Evolutionary conservation across 2,113 vertebrate species (phyloP).

Genomic region (Semnornis frantzii): DNA sequence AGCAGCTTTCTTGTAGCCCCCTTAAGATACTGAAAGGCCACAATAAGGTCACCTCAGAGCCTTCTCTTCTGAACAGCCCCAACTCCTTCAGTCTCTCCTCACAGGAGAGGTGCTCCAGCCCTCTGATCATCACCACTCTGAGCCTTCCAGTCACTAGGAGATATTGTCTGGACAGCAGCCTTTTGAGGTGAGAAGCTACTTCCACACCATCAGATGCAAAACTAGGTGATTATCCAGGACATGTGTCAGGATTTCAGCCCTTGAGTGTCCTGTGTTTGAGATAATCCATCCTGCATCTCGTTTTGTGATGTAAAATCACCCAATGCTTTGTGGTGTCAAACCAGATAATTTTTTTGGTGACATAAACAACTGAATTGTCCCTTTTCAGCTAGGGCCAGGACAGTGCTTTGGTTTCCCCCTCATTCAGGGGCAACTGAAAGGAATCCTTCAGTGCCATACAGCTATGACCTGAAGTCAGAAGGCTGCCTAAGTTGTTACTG

Average conservation of each 20-base stretch:
- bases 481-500: conserved; percentile 51
- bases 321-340: not conserved
- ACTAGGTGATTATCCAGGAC: not conserved
- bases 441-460: conserved; percentile 6
- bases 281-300: not conserved
- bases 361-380: not conserved
- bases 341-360: not conserved
- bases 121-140: not conserved
- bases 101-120: too few species aligned
- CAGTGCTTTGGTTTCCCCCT: not conserved
- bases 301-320: not conserved
- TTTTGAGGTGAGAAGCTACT: not conserved
- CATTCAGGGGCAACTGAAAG: conserved; percentile 2
- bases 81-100: too few species aligned
- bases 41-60: too few species aligned
- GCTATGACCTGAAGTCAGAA: conserved; percentile 29
- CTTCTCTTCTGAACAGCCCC: too few species aligned
- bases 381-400: not conserved
- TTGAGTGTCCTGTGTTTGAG: not conserved
- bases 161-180: not conserved
- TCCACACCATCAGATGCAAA: not conserved
- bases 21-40: too few species aligned
- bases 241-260: not conserved
- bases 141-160: not conserved
- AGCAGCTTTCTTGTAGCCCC: too few species aligned